These are phyloP conservation scores for Remorina albescens DNA, from an alignment of 2,797 vertebrate species.

Conservation along the genomic window DNA sequence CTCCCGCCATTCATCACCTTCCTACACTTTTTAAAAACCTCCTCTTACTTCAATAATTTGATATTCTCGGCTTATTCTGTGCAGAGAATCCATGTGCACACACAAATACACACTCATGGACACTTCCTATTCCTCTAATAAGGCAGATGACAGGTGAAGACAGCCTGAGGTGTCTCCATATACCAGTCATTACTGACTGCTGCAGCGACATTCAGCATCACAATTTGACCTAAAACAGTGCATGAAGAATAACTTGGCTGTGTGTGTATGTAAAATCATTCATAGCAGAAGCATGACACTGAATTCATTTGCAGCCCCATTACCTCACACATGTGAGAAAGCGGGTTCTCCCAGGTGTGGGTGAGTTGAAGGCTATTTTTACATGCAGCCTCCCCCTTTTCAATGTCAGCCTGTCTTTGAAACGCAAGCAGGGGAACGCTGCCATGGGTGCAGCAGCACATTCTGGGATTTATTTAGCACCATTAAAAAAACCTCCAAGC, in stretches of 20 bases:
- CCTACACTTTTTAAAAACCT: not conserved
- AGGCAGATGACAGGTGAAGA: slow-evolving; percentile 56
- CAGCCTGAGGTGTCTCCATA: slow-evolving; percentile 27
- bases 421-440: slow-evolving; percentile 53
- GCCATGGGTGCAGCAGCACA: slow-evolving; percentile 54
- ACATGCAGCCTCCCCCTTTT: slow-evolving; percentile 27
- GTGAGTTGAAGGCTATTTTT: slow-evolving; percentile 57
- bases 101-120: slow-evolving; percentile 15
- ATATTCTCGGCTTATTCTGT: slow-evolving; percentile 46
- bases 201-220: slow-evolving; percentile 32
- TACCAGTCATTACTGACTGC: slow-evolving; percentile 47
- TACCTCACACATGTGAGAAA: slow-evolving; percentile 17
- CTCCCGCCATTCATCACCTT: slow-evolving; percentile 30
- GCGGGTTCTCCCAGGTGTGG: slow-evolving; percentile 52
- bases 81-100: slow-evolving; percentile 6
- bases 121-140: slow-evolving; percentile 45
- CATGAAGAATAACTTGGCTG: slow-evolving; percentile 20
- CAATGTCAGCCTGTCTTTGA: slow-evolving; percentile 33
- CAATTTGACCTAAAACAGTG: slow-evolving; percentile 12
- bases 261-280: slow-evolving; percentile 6
- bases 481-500: slow-evolving; percentile 56
- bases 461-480: slow-evolving; percentile 78
- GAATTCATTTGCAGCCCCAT: slow-evolving; percentile 23
- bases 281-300: not conserved
- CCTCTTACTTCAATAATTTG: slow-evolving; percentile 19